Base-by-base conservation (phyloP, 2,113 vertebrate genomes). In the Phoenicopterus ruber region DNA sequence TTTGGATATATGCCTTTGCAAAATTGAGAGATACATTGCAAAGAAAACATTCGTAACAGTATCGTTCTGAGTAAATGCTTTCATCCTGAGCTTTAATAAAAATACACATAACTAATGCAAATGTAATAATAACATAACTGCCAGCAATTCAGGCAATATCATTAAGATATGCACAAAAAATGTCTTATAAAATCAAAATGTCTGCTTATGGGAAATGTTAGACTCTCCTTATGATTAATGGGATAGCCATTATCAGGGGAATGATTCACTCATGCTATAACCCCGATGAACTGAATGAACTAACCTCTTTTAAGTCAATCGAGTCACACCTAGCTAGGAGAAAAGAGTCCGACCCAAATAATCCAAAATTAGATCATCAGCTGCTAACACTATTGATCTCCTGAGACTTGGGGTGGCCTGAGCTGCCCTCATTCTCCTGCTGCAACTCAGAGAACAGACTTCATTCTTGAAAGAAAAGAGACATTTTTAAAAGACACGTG, bases 351-450 rank as follows among this genome's bases (percentile, higher is more conserved):
- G 94, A 94, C 94, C 96, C 94, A 96, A 96, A 96, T 96, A 93
- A 93, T 95, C 91, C 91, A 73, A 62, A 97, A 97, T 95, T 97
- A 96, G 95, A 82, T 77, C 84, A 86, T 77, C 93, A 94, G 89
- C 84, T 97, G 84, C 80, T 95, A 79, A 50, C 87, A 34, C 42
- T 65, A 70, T 50, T 20, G 73, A 80, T 87, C 97, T 94, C 96
- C 79, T 57, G 96, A 65, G 96, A 36, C 72, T 52, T 76, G 76
- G 65, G 85, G 42, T 96, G 91, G 84, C 95, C 94, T 93, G 46
- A 93, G 84, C 89, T 93, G 94, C 94, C 79, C 94, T 93, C 15
- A 1, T 97, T 88, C 91, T 88, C 71, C 93, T 91, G 77, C 84
- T 91, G 92, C 88, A 96, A 46, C 63, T 82, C 82, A 65, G 82